Evolutionary conservation across 2,797 vertebrate genomes (phyloP).

Genomic region (Xiphorhynchus erythropygius): DNA sequence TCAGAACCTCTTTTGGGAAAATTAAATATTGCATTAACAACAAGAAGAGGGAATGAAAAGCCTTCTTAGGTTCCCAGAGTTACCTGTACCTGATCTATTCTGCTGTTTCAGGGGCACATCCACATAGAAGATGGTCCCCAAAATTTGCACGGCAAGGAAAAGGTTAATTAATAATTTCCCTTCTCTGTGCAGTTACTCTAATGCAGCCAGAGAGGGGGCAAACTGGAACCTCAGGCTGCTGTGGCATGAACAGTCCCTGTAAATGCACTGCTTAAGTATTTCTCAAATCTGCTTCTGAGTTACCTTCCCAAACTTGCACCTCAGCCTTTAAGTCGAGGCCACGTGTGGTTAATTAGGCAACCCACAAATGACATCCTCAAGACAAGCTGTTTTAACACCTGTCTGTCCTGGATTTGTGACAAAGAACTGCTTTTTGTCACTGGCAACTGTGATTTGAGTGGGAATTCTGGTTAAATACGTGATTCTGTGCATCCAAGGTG

Average conservation of each 20-base stretch:
- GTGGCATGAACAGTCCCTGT: not conserved
- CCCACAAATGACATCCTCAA: not conserved
- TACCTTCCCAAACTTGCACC: not conserved
- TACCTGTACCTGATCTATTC: constrained; percentile 19
- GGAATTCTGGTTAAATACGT: not conserved
- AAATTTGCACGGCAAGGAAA: not conserved
- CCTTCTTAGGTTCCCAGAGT: constrained; percentile 26
- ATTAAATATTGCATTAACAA: constrained; percentile 47
- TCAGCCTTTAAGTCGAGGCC: not conserved
- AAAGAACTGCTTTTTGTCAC: not conserved
- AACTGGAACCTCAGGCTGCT: not conserved
- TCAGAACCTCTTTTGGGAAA: constrained; percentile 17
- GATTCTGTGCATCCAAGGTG: not conserved
- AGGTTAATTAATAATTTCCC: not conserved
- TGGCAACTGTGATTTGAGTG: not conserved
- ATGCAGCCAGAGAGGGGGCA: not conserved
- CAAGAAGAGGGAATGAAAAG: constrained; percentile 50
- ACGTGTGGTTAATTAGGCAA: not conserved
- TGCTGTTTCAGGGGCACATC: not conserved
- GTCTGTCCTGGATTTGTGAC: not conserved
- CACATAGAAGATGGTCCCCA: not conserved
- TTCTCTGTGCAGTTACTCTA: not conserved
- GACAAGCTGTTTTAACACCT: not conserved
- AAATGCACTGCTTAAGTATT: not conserved
- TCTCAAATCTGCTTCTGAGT: not conserved